These are phyloP conservation scores for Danionella dracula DNA, from an alignment of 2,797 vertebrate species.

Conservation along the genomic window DNA sequence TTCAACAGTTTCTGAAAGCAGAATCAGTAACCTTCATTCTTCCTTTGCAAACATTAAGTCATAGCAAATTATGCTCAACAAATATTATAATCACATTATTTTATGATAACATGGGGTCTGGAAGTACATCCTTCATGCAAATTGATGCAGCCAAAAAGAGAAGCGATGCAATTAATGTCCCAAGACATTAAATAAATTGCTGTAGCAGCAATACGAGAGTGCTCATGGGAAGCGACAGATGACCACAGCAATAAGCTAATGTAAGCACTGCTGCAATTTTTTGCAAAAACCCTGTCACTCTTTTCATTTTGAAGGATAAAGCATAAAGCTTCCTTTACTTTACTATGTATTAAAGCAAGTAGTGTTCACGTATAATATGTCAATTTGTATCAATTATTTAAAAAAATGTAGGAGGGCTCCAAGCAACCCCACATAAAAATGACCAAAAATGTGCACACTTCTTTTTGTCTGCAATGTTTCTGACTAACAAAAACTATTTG, in stretches of 20 bases:
- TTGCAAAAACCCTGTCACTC: conserved; percentile 28
- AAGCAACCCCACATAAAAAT: no score
- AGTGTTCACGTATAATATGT: background rate
- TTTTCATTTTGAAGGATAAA: conserved; percentile 12
- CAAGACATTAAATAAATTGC: conserved; percentile 33
- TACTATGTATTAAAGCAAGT: conserved; percentile 3
- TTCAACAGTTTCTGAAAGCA: background rate
- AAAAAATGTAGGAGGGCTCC: no score
- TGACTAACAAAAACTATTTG: no score
- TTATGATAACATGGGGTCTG: background rate
- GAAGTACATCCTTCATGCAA: conserved; percentile 17
- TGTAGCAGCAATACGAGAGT: conserved; percentile 10
- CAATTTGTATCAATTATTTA: no score
- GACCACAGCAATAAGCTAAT: conserved; percentile 40
- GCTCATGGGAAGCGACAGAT: conserved; percentile 36
- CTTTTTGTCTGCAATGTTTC: no score
- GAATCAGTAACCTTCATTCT: conserved; percentile 2
- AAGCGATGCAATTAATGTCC: conserved; percentile 31
- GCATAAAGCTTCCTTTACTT: background rate
- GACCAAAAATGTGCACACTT: no score
- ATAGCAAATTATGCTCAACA: conserved; percentile 12
- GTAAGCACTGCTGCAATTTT: background rate
- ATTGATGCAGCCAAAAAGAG: conserved; percentile 26
- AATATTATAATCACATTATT: conserved; percentile 30
- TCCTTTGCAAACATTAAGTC: conserved; percentile 18